Conservation (phyloP, 1,140 invertebrate genomes). For the Coptotermes formosanus region DNA sequence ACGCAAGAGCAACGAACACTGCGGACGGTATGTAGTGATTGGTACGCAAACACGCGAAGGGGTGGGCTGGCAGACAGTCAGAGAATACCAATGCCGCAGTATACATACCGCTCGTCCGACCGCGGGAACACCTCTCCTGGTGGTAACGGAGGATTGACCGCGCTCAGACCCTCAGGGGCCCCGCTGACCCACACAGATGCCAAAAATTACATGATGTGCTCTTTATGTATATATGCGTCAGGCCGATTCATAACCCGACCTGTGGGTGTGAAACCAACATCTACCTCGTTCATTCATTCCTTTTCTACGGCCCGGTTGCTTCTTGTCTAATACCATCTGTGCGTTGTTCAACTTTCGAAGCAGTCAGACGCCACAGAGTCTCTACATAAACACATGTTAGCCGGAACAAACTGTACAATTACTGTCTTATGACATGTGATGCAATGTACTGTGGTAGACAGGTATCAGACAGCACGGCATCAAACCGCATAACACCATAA, state of each 20-base stretch:
- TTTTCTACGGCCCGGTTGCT: background rate
- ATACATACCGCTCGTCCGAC: background rate
- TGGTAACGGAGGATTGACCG: slow-evolving; percentile 26
- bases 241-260: background rate
- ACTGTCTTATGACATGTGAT: no score
- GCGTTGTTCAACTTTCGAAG: background rate
- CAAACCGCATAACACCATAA: no score
- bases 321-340: background rate
- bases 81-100: no score
- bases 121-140: background rate
- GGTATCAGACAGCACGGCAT: no score
- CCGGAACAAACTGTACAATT: no score
- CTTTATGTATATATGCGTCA: no score
- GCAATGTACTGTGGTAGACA: no score
- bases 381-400: no score
- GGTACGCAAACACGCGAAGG: background rate
- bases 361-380: no score
- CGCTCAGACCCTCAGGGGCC: background rate
- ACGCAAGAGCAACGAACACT: background rate
- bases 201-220: background rate
- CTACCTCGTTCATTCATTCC: background rate
- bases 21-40: background rate
- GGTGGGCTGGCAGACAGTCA: background rate
- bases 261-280: background rate
- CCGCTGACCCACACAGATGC: slow-evolving; percentile 22